phyloP scores from a whole-genome alignment of 2,113 vertebrate genomes.

The Poicephalus gulielmi region DNA sequence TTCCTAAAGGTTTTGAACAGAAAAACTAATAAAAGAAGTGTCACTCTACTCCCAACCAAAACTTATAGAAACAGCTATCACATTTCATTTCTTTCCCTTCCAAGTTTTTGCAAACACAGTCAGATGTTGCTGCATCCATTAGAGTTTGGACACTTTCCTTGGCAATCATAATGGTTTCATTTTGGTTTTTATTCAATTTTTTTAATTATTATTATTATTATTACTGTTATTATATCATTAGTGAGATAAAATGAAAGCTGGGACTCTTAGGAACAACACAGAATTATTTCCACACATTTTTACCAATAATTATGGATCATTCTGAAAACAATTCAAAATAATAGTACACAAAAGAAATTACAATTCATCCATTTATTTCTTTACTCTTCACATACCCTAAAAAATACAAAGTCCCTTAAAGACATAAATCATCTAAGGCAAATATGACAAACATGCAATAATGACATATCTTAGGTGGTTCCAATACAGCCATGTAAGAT shows the following conservation, averaged over 20 bases:
- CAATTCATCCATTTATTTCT: not conserved
- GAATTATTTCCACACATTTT: not conserved
- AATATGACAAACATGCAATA: not conserved
- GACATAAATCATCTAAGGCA: not conserved
- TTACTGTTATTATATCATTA: not conserved
- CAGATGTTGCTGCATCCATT: not conserved
- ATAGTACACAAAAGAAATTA: not conserved
- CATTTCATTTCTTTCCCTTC: not conserved
- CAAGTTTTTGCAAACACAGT: not conserved
- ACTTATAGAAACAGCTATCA: not conserved
- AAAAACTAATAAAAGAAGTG: not conserved
- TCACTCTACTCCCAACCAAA: not conserved
- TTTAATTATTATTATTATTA: not conserved
- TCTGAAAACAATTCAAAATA: not conserved
- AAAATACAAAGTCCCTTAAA: not conserved
- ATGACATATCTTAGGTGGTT: not conserved
- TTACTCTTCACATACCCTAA: not conserved
- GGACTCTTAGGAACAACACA: not conserved
- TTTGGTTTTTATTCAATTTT: not conserved
- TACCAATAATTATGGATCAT: not conserved
- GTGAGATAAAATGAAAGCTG: not conserved
- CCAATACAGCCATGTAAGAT: not conserved
- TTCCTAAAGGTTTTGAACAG: not conserved
- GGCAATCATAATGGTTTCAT: not conserved
- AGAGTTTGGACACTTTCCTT: not conserved